Evolutionary conservation across 2,113 vertebrate genomes (phyloP).

Genomic region (Thalassarche chlororhynchos): DNA sequence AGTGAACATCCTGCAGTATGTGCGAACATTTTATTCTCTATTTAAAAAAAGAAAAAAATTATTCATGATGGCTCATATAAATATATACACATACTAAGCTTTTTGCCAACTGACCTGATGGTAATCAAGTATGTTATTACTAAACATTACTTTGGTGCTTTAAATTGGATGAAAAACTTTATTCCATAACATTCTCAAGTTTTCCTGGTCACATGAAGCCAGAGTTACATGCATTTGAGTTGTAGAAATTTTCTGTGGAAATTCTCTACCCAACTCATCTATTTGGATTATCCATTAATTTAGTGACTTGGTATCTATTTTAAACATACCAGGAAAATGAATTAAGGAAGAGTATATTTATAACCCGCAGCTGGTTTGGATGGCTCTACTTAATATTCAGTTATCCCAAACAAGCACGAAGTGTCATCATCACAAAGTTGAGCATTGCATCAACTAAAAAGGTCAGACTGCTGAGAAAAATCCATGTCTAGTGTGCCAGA

Average conservation of each 20-base stretch:
- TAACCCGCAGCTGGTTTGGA: neutral
- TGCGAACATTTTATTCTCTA: neutral
- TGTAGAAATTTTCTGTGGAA: neutral
- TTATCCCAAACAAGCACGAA: neutral
- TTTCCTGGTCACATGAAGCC: neutral
- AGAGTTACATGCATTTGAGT: neutral
- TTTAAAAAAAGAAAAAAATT: neutral
- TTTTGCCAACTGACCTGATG: neutral
- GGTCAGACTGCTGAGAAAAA: neutral
- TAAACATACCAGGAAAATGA: neutral
- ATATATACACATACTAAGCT: neutral
- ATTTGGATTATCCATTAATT: neutral
- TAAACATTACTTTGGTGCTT: neutral
- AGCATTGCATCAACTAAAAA: neutral
- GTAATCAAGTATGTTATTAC: neutral
- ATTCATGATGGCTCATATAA: neutral
- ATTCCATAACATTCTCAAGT: neutral
- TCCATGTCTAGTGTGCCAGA: neutral
- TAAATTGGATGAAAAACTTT: neutral
- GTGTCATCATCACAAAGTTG: neutral
- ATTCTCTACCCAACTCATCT: neutral
- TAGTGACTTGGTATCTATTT: neutral
- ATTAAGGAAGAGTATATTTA: neutral
- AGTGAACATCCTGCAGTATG: neutral
- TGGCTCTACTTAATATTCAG: neutral